Percentiles rank a stretch among this genome's conserved stretches.
Evolutionary conservation across 2,888 invertebrate species (phyloP).

Genomic region (Drosophila infuscata): DNA sequence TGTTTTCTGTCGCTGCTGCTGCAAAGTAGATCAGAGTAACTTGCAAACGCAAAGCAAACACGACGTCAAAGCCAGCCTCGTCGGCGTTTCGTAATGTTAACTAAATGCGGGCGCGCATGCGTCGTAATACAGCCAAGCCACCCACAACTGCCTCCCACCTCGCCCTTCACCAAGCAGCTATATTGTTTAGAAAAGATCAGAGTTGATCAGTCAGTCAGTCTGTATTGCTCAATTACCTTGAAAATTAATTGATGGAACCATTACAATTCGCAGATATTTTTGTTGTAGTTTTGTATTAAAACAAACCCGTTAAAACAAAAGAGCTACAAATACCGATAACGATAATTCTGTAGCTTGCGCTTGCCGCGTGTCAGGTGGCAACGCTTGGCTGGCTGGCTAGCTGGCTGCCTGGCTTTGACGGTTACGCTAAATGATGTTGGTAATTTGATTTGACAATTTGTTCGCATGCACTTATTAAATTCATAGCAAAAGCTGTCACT

Average conservation of each 20-base stretch:
- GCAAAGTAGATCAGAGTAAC: slow-evolving; percentile 72
- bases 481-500: slow-evolving; percentile 20
- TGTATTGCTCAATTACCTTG: slow-evolving; percentile 15
- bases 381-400: slow-evolving; percentile 44
- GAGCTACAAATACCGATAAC: slow-evolving; percentile 17
- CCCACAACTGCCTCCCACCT: slow-evolving; percentile 1
- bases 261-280: background rate
- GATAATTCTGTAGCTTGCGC: slow-evolving; percentile 23
- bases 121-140: slow-evolving; percentile 51
- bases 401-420: slow-evolving; percentile 45
- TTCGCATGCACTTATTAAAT: slow-evolving; percentile 69
- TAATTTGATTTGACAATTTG: slow-evolving; percentile 80
- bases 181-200: slow-evolving; percentile 66
- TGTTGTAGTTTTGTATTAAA: background rate
- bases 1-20: slow-evolving; percentile 57
- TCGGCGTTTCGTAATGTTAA: slow-evolving; percentile 66
- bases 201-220: slow-evolving; percentile 63
- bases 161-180: background rate
- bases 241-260: slow-evolving; percentile 15
- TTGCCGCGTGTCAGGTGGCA: slow-evolving; percentile 43
- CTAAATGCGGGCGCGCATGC: slow-evolving; percentile 62
- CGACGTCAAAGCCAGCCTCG: slow-evolving; percentile 35
- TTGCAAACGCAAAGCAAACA: slow-evolving; percentile 59
- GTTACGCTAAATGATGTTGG: slow-evolving; percentile 66
- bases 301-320: background rate